Conservation (phyloP, 2,797 vertebrate species). For the Remorina albescens region DNA sequence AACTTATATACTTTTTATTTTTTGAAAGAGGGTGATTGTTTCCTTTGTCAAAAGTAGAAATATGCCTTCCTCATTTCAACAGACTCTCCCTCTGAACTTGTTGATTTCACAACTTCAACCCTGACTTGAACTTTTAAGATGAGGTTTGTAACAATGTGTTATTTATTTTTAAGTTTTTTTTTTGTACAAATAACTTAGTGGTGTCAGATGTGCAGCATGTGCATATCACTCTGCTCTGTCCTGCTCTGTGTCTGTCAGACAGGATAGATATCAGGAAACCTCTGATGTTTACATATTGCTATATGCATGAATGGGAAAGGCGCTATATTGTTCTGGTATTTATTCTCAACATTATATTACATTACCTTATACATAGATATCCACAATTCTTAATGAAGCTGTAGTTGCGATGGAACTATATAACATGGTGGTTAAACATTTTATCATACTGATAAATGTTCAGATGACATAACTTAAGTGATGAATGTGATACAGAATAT, state of each 20-base stretch:
- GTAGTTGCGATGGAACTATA: not conserved
- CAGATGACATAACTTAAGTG: not conserved
- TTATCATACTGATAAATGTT: conserved; percentile 19
- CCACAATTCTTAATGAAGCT: not conserved
- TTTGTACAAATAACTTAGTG: not conserved
- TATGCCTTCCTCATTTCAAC: not conserved
- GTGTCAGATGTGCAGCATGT: not conserved
- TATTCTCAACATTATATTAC: not conserved
- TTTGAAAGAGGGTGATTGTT: not conserved
- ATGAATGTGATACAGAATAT: conserved; percentile 33
- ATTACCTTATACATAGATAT: not conserved
- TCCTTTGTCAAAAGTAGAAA: not conserved
- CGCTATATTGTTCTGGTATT: not conserved
- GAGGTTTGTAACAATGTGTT: not conserved
- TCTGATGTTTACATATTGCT: conserved; percentile 28
- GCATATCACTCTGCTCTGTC: too few relatives aligned
- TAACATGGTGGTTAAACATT: not conserved
- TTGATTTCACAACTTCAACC: not conserved
- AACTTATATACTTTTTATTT: too few relatives aligned
- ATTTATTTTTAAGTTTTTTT: not conserved
- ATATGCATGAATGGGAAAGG: conserved; percentile 8
- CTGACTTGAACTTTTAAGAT: not conserved
- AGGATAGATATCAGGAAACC: conserved; percentile 1
- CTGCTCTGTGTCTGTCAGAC: not conserved
- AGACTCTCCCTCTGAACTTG: not conserved